Evolutionary conservation across 2,888 invertebrate species (phyloP), one percentile per base, ranked within the genome.

Genomic region (Meghimatium bilineatum): DNA sequence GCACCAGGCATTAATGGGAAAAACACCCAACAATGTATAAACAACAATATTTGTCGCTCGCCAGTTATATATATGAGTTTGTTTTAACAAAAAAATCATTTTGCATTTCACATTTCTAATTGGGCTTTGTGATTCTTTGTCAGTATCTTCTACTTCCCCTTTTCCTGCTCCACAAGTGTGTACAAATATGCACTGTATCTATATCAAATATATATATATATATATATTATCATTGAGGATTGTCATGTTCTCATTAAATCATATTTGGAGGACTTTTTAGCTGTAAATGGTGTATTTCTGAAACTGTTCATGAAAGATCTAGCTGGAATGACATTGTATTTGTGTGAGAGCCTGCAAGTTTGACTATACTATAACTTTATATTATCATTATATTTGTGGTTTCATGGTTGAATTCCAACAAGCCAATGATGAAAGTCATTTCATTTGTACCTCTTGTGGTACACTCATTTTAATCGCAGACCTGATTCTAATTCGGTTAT

Each of bases 161-260:
- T 23, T 26, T 44, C n/a, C n/a, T 29, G n/a, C 56, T 23, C 38
- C 1, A n/a, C n/a, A 72, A 32, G 34, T 44, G 44, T 72, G 72
- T 44, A n/a, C n/a, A 44, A 72, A 72, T 38, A n/a, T 72, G 72
- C 44, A 72, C 44, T 72, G 44, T 72, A 29, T 44, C 38, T 72
- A n/a, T 44, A 49, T 44, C 12, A 26, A 32, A 34, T 12, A 44
- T 72, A 34, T 49, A 34, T 72, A 38, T 49, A 44, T 44, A 44
- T 44, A 44, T 44, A 44, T 72, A 44, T 23, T 69, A 36, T 12
- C 38, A n/a, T 69, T 34, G 26, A 36, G 34, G 23, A 10, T 67
- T 69, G 20, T 69, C 14, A 36, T 69, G 20, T 36, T 69, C 23
- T 34, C 69, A 20, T 69, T 38, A 36, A 69, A 69, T 34, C 38